These are phyloP conservation scores for Acanthis flammea DNA, from an alignment of 2,797 vertebrate genomes.

Conservation along the genomic window DNA sequence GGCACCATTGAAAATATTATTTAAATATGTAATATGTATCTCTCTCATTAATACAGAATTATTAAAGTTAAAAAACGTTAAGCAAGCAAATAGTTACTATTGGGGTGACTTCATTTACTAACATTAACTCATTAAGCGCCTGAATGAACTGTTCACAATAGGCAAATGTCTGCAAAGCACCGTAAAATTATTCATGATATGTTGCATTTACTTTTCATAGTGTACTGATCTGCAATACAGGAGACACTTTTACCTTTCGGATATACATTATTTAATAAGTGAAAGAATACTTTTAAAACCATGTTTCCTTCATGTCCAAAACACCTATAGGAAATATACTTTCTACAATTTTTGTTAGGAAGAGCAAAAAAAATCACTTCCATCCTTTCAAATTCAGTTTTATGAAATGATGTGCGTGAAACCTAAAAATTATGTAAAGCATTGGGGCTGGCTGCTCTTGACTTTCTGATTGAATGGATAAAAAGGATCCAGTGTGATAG, in stretches of 20 bases:
- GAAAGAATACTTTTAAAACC: not conserved
- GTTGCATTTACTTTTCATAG: slow-evolving; percentile 5
- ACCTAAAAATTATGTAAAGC: not conserved
- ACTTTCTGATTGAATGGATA: not conserved
- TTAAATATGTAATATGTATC: slow-evolving; percentile 24
- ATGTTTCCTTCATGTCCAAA: not conserved
- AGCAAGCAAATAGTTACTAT: slow-evolving; percentile 3
- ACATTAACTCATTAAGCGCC: slow-evolving; percentile 3
- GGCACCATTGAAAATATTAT: not conserved
- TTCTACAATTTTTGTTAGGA: not conserved
- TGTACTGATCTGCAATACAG: not conserved
- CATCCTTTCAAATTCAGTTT: not conserved
- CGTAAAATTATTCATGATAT: slow-evolving; percentile 17
- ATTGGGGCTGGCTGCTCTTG: not conserved
- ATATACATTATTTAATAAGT: not conserved
- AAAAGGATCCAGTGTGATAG: not conserved
- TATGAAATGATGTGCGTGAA: not conserved
- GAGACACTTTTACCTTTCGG: slow-evolving; percentile 9
- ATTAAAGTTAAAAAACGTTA: not conserved
- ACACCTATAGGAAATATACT: not conserved
- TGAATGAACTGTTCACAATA: slow-evolving; percentile 9
- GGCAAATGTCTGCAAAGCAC: slow-evolving; percentile 31
- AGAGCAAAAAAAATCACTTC: not conserved
- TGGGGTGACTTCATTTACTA: slow-evolving; percentile 8
- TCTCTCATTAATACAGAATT: slow-evolving; percentile 15